phyloP scores from a whole-genome alignment of 2,797 vertebrate genomes.

The Callimico goeldii region DNA sequence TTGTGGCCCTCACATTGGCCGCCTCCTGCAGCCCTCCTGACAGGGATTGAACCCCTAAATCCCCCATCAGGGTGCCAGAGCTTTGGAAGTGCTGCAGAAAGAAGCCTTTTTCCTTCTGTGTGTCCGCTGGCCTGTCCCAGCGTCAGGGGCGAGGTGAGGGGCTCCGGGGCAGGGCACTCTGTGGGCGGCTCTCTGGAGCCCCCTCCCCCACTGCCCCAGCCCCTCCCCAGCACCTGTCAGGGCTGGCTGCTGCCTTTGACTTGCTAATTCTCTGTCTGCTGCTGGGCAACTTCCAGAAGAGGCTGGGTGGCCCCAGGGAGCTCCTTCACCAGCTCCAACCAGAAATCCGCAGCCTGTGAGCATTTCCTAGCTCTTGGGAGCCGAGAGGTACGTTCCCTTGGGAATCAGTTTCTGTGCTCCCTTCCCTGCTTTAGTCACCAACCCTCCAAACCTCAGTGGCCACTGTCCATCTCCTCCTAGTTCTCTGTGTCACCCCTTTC shows the following conservation, averaged over 20 bases:
- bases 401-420: background rate
- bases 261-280: slow-evolving; percentile 15
- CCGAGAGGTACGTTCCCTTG: background rate
- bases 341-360: background rate
- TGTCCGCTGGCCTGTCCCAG: background rate
- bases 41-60: background rate
- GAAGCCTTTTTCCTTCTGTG: background rate
- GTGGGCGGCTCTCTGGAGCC: background rate
- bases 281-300: background rate
- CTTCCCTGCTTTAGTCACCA: background rate
- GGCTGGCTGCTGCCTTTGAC: background rate
- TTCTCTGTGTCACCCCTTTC: background rate
- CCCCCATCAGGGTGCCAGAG: fast-evolving
- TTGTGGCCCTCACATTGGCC: background rate
- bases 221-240: slow-evolving; percentile 22
- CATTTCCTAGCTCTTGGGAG: background rate
- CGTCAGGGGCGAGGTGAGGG: background rate
- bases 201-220: background rate
- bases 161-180: background rate
- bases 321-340: background rate
- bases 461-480: background rate
- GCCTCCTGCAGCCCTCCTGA: background rate
- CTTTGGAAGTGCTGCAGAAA: background rate
- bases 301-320: background rate
- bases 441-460: background rate